These are phyloP conservation scores for Orchesella cincta DNA, from an alignment of 1,140 invertebrate genomes.

Conservation along the genomic window DNA sequence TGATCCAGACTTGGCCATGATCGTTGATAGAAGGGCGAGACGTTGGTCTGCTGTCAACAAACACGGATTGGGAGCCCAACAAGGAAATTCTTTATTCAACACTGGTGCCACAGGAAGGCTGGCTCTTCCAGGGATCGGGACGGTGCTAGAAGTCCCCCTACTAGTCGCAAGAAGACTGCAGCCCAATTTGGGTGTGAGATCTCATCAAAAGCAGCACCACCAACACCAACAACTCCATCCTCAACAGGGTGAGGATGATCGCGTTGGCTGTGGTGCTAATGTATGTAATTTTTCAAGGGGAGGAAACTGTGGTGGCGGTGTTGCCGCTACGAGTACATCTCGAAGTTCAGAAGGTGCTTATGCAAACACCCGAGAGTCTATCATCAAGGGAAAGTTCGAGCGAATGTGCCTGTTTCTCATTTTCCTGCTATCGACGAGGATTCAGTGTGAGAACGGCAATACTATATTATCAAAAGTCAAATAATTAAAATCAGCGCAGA, in stretches of 20 bases:
- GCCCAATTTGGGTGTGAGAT: not conserved
- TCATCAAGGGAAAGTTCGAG: conserved; percentile 4
- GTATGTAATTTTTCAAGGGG: not conserved
- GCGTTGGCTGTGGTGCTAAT: not conserved
- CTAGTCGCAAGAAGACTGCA: conserved; percentile 22
- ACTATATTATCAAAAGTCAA: no score
- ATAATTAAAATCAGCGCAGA: no score
- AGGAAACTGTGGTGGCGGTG: not conserved
- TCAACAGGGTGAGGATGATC: not conserved
- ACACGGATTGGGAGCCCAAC: not conserved
- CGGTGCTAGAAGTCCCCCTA: conserved; percentile 4
- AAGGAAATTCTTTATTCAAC: not conserved
- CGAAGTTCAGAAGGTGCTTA: not conserved
- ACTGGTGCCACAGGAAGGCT: not conserved
- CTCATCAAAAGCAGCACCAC: not conserved
- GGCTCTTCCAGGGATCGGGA: not conserved
- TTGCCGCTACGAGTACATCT: not conserved
- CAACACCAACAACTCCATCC: not conserved
- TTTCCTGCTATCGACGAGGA: conserved; percentile 18
- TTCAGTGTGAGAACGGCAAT: not conserved
- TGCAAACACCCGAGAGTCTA: not conserved
- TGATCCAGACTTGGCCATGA: conserved; percentile 57
- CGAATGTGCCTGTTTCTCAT: not conserved
- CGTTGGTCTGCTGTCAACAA: conserved; percentile 65
- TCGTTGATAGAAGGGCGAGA: conserved; percentile 66